Evolutionary conservation across 2,797 vertebrate species (phyloP).

Genomic region (Holocentrus rufus): DNA sequence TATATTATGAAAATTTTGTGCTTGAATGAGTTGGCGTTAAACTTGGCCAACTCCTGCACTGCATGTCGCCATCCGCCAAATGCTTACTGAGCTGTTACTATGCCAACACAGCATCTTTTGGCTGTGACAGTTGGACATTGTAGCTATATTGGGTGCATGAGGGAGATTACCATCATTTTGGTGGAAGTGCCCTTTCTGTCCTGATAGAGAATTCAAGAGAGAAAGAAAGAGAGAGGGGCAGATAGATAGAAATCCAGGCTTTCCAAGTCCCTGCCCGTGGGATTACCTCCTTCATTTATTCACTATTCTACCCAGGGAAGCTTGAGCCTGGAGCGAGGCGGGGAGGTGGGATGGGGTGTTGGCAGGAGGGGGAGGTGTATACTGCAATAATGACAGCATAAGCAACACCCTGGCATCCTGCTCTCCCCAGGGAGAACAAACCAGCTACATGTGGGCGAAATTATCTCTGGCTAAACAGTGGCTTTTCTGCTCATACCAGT

Average conservation of each 20-base stretch:
- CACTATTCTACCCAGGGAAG: constrained; percentile 31
- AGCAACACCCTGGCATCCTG: constrained; percentile 51
- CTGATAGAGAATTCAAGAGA: constrained; percentile 34
- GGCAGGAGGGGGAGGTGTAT: neutral
- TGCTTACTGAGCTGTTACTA: too few species aligned
- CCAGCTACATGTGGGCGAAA: constrained; percentile 43
- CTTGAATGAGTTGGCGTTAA: too few species aligned
- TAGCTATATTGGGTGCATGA: neutral
- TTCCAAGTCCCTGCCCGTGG: constrained; percentile 37
- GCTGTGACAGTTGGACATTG: constrained; percentile 8
- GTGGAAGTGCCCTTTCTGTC: constrained; percentile 16
- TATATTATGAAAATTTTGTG: too few species aligned
- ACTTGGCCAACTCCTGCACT: too few species aligned
- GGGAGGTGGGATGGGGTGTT: constrained; percentile 20
- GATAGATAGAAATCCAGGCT: constrained; percentile 51
- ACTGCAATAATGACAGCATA: constrained; percentile 69
- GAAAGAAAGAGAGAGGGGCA: constrained; percentile 12
- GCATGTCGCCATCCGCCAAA: too few species aligned
- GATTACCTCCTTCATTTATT: constrained; percentile 63
- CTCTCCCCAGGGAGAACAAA: constrained; percentile 57
- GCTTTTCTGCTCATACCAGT: constrained; percentile 48
- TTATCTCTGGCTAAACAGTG: constrained; percentile 57
- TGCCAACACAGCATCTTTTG: too few species aligned
- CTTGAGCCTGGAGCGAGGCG: constrained; percentile 33
- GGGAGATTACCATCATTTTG: constrained; percentile 27